A percentile compares a stretch with the other conserved stretches of the same genome.
These are phyloP conservation scores for Diplosoma virens DNA, from an alignment of 23 tunicate genomes.

Conservation along the genomic window DNA sequence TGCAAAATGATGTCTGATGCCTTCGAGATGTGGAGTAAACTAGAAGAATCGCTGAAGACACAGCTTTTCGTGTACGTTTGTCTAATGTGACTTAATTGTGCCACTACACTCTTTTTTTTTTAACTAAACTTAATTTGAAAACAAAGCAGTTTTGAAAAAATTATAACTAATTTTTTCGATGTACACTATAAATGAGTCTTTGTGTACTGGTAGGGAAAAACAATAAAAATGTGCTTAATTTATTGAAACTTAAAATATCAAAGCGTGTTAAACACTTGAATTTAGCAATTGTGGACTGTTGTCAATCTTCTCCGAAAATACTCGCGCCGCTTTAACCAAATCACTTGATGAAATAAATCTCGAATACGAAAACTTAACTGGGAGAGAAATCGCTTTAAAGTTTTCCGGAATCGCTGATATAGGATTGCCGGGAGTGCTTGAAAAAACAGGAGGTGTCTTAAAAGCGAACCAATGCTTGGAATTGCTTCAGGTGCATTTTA, in stretches of 20 bases:
- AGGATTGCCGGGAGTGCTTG: constrained; percentile 35
- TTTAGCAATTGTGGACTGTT: constrained; percentile 21
- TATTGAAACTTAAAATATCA: no score
- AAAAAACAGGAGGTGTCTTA: constrained; percentile 53
- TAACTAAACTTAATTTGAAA: no score
- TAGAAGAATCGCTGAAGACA: constrained; percentile 14
- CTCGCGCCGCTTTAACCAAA: not conserved
- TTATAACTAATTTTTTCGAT: no score
- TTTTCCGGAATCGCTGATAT: constrained; percentile 36
- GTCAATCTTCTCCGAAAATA: not conserved
- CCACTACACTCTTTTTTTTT: not conserved
- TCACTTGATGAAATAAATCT: not conserved
- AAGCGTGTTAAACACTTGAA: not conserved
- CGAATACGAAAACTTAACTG: constrained; percentile 7
- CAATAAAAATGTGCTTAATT: no score
- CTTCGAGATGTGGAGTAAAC: constrained; percentile 53
- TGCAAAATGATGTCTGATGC: constrained; percentile 75
- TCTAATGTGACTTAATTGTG: not conserved
- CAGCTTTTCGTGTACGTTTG: constrained; percentile 50
- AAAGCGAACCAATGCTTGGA: constrained; percentile 51
- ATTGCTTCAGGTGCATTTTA: constrained; percentile 66
- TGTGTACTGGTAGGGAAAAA: no score
- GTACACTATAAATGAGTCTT: no score
- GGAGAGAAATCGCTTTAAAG: constrained; percentile 5
- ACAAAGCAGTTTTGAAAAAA: no score